A percentile compares a stretch with the other conserved stretches of the same genome.
Evolutionary conservation across 2,797 vertebrate genomes (phyloP).

Genomic region (Diglossa cyanea): DNA sequence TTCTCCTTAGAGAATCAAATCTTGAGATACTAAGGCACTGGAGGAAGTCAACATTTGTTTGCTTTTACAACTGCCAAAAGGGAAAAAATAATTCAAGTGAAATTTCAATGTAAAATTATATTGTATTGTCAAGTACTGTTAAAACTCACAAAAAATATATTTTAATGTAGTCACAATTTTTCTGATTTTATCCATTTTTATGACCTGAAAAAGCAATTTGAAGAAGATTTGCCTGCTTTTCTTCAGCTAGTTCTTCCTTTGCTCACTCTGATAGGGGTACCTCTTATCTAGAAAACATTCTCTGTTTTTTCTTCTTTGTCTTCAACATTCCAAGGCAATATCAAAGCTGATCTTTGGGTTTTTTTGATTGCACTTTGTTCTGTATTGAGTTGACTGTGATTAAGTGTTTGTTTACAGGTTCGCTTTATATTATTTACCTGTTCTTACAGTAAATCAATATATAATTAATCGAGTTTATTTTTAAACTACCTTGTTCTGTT

Average conservation of each 20-base stretch:
- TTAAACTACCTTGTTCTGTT: neutral
- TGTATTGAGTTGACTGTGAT: neutral
- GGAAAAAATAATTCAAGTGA: neutral
- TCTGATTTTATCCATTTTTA: neutral
- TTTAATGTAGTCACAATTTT: neutral
- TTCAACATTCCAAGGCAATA: neutral
- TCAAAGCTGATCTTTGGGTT: neutral
- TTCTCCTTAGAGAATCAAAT: neutral
- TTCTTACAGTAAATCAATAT: neutral
- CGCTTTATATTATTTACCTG: neutral
- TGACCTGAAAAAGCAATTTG: neutral
- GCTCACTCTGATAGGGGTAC: neutral
- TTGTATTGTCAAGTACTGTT: neutral
- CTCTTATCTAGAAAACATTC: neutral
- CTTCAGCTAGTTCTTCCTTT: neutral
- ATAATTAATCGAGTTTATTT: neutral
- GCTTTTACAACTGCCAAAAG: neutral
- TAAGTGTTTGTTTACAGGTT: neutral
- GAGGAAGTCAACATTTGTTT: neutral
- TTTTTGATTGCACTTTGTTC: neutral
- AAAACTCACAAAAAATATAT: neutral
- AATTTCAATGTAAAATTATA: neutral
- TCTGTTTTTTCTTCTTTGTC: neutral
- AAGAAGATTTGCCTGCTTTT: neutral
- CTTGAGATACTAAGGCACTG: neutral